phyloP scores from a whole-genome alignment of 1,140 invertebrate genomes.

The Mactra quadrangularis region DNA sequence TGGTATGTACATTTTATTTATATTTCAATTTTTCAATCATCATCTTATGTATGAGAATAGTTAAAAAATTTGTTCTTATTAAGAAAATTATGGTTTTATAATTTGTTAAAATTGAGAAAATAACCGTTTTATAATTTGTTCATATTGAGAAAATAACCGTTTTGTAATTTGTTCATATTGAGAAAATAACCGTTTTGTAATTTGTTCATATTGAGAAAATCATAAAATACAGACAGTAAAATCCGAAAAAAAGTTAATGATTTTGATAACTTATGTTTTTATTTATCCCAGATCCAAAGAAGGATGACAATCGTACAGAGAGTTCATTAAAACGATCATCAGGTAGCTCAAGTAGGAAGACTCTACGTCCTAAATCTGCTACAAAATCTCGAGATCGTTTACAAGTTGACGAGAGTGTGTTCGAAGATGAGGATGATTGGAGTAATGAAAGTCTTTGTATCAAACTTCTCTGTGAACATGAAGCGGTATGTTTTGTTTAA shows the following conservation, averaged over 20 bases:
- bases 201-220: too few species aligned
- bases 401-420: constrained; percentile 34
- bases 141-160: too few species aligned
- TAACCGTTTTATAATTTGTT: too few species aligned
- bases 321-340: too few species aligned
- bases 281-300: too few species aligned
- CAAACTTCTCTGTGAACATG: constrained; percentile 77
- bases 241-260: too few species aligned
- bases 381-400: constrained; percentile 48
- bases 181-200: too few species aligned
- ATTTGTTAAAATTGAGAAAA: not conserved
- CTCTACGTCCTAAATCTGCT: constrained; percentile 66
- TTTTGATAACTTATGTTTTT: too few species aligned
- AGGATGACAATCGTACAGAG: too few species aligned
- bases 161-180: too few species aligned
- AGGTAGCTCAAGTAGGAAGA: not conserved
- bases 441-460: constrained; percentile 75
- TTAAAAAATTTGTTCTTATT: not conserved
- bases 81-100: not conserved
- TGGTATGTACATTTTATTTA: constrained; percentile 60
- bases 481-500: constrained; percentile 67
- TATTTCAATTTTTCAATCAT: not conserved
- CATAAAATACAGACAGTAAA: too few species aligned
- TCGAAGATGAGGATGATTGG: constrained; percentile 67
- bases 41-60: not conserved